These are phyloP conservation scores for Phalacrocorax brasilianus DNA, from an alignment of 2,113 vertebrate genomes.

Conservation along the genomic window DNA sequence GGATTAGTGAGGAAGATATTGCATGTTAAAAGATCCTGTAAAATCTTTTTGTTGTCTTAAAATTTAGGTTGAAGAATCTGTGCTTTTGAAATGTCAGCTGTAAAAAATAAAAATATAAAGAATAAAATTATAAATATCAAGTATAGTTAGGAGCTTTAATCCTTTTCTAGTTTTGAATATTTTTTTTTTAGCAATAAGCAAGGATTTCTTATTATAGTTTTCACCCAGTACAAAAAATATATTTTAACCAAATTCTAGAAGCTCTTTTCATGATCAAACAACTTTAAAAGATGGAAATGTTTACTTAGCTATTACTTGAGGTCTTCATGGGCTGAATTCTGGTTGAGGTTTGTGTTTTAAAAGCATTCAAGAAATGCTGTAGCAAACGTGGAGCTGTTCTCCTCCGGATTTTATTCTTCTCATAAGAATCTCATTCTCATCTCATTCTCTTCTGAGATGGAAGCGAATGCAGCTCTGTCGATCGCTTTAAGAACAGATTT, in stretches of 20 bases:
- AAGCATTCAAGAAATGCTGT: neutral
- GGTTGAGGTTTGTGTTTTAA: neutral
- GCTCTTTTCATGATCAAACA: neutral
- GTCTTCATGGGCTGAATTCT: neutral
- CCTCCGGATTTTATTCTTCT: neutral
- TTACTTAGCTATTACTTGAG: neutral
- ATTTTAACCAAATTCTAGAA: neutral
- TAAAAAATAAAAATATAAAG: neutral
- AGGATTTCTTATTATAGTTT: neutral
- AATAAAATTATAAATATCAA: neutral
- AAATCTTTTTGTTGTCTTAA: slow-evolving; percentile 4
- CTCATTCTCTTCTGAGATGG: no score
- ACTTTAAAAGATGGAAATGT: neutral
- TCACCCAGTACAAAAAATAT: neutral
- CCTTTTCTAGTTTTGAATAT: neutral
- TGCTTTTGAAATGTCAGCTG: neutral
- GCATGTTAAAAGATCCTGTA: neutral
- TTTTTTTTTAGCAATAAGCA: neutral
- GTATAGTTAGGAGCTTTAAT: neutral
- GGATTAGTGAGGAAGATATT: slow-evolving; percentile 51
- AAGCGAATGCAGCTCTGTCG: neutral
- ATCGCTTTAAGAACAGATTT: neutral
- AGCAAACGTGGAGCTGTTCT: neutral
- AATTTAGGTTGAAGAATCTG: slow-evolving; percentile 3
- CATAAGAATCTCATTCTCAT: no score